Evolutionary conservation across 2,888 invertebrate genomes (phyloP).

Genomic region (Notodonta dromedarius): DNA sequence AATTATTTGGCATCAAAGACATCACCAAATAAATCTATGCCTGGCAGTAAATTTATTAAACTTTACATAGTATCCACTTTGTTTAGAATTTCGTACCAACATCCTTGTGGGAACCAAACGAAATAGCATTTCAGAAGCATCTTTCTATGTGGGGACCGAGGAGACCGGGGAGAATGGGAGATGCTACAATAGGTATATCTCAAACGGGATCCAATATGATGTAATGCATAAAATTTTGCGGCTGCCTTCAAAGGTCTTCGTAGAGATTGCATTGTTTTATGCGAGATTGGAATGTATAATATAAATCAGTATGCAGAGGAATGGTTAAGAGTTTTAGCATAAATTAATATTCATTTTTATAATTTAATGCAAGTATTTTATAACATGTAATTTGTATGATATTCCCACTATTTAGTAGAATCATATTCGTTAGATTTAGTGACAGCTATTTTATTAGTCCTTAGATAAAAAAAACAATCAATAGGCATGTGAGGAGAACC

Average conservation of each 20-base stretch:
- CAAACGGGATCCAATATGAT: not conserved
- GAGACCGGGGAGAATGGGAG: not conserved
- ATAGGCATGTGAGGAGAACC: conserved; percentile 9
- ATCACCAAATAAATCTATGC: no score
- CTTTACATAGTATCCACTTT: not conserved
- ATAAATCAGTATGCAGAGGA: conserved; percentile 2
- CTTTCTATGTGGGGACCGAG: not conserved
- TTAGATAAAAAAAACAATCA: not conserved
- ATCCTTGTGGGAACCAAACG: not conserved
- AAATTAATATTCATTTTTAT: no score
- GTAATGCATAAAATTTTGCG: conserved; percentile 59
- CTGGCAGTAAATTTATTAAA: no score
- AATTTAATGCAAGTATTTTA: no score
- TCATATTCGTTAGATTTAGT: no score
- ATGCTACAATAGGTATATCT: not conserved
- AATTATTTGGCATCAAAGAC: no score
- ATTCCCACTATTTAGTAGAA: no score
- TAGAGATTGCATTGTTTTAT: not conserved
- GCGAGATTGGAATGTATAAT: not conserved
- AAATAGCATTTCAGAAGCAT: not conserved
- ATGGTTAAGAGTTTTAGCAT: not conserved
- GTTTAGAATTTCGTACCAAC: not conserved
- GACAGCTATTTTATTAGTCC: no score
- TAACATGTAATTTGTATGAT: no score
- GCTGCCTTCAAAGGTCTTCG: conserved; percentile 25